Base-by-base conservation (phyloP, 2,888 invertebrate genomes). In the Acrobasis suavella region DNA sequence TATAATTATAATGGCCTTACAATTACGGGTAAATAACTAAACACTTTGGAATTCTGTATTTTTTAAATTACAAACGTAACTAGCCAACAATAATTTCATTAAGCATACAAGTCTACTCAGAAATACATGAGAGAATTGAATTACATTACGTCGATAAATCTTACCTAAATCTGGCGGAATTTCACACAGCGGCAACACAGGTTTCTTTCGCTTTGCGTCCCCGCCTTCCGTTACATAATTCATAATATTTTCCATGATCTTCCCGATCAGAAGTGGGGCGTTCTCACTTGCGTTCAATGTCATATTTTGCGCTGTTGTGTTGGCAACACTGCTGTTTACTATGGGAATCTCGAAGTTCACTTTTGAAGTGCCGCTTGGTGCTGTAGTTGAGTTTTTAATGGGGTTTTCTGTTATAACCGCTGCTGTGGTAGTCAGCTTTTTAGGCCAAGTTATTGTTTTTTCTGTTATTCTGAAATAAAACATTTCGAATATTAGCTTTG, bases 151-250 rank as follows among this genome's bases (percentile, higher is more conserved):
- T 15, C 2, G 14, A 7, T 39, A 15, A 50, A 58, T 80, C 90
- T 93, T 83, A 95, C 95, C 93, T 79, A 96, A 93, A 85, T 94
- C 94, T 46, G 94, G 94, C 39, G 95, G 95, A 58, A 93, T 88
- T 64, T 95, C 95, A 82, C 96, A 96, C 32, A 86, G 81, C 68
- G 81, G 93, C 83, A 82, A 78, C 67, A 69, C 77, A 49, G 78
- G 74, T 70, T 82, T 85, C 62, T 73, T 85, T 66, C 72, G 77
- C 64, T 74, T 81, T n/a, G 75, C 49, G 10, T 73, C 78, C 2
- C 66, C 68, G n/a, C 73, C 73, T 67, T 89, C 89, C 1, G 84
- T 83, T 38, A 78, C 80, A 22, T 79, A 64, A 62, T 81, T 87
- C 68, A 80, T 87, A 2, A 86, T 69, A 0, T 81, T 77, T 0